These are phyloP conservation scores for Formicarius rufipectus DNA, from an alignment of 2,113 vertebrate species.

Conservation along the genomic window DNA sequence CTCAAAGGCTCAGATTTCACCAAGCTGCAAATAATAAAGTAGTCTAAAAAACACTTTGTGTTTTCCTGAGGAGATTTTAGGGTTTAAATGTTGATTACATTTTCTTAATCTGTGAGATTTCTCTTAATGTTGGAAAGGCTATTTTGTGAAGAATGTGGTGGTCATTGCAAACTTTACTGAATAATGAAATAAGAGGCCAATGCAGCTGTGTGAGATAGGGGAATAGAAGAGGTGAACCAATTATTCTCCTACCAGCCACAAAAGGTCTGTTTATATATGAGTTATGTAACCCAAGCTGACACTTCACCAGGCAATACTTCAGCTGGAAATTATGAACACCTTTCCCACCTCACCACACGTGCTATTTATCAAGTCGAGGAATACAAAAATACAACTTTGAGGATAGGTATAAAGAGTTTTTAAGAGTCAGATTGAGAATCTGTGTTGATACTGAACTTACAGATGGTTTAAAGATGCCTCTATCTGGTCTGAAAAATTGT, in stretches of 20 bases:
- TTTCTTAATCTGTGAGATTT: neutral
- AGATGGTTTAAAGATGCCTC: neutral
- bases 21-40: fast-evolving
- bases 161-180: slow-evolving; percentile 47
- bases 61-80: neutral
- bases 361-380: slow-evolving; percentile 61
- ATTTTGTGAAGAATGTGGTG: neutral
- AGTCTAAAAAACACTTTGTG: neutral
- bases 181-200: slow-evolving; percentile 55
- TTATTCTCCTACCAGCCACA: slow-evolving; percentile 68
- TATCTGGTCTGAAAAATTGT: neutral
- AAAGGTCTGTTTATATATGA: slow-evolving; percentile 69
- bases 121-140: neutral
- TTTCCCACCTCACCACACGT: slow-evolving; percentile 42
- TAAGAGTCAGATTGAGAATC: slow-evolving; percentile 30
- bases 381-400: slow-evolving; percentile 61
- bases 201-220: slow-evolving; percentile 37
- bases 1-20: neutral
- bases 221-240: slow-evolving; percentile 54
- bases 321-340: slow-evolving; percentile 60
- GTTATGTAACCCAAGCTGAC: slow-evolving; percentile 72
- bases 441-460: neutral
- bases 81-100: neutral
- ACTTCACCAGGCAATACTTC: slow-evolving; percentile 60
- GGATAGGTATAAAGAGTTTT: slow-evolving; percentile 52